A percentile compares a stretch with the other conserved stretches of the same genome.
phyloP scores from a whole-genome alignment of 1,140 invertebrate genomes.

The Telenomus remus region DNA sequence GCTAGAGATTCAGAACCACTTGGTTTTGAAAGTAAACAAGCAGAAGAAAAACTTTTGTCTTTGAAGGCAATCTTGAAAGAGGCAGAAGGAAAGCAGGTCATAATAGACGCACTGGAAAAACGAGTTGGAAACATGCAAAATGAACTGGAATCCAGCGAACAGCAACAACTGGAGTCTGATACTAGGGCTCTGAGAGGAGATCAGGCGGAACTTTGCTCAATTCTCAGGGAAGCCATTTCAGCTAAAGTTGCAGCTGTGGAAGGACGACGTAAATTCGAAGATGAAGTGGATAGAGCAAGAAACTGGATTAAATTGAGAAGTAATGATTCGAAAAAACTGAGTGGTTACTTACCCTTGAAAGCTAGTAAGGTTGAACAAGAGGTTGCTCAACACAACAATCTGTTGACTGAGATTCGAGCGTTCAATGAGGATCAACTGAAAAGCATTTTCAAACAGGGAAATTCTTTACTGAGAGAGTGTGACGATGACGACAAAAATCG shows the following conservation, averaged over 20 bases:
- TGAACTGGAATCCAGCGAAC: slow-evolving; percentile 87
- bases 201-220: slow-evolving; percentile 82
- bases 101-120: slow-evolving; percentile 88
- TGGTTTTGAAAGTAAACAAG: slow-evolving; percentile 84
- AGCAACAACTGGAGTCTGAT: slow-evolving; percentile 82
- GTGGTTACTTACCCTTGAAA: slow-evolving; percentile 84
- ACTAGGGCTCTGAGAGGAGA: slow-evolving; percentile 81
- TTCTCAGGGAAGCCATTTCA: slow-evolving; percentile 84
- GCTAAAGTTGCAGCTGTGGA: slow-evolving; percentile 80
- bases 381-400: slow-evolving; percentile 82
- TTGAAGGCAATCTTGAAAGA: slow-evolving; percentile 86
- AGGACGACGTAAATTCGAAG: slow-evolving; percentile 84
- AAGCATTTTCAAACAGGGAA: slow-evolving; percentile 85
- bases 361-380: slow-evolving; percentile 86
- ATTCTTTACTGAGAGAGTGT: slow-evolving; percentile 87
- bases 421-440: slow-evolving; percentile 86
- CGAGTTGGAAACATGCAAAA: slow-evolving; percentile 88
- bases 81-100: slow-evolving; percentile 87
- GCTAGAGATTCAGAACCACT: slow-evolving; percentile 81
- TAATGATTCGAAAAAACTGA: slow-evolving; percentile 84
- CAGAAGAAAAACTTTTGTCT: slow-evolving; percentile 82
- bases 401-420: slow-evolving; percentile 84
- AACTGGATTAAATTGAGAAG: slow-evolving; percentile 87
- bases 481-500: slow-evolving; percentile 81
- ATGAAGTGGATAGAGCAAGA: slow-evolving; percentile 84